Base-by-base conservation (phyloP, 1,140 invertebrate species). In the Meloidogyne exigua region DNA sequence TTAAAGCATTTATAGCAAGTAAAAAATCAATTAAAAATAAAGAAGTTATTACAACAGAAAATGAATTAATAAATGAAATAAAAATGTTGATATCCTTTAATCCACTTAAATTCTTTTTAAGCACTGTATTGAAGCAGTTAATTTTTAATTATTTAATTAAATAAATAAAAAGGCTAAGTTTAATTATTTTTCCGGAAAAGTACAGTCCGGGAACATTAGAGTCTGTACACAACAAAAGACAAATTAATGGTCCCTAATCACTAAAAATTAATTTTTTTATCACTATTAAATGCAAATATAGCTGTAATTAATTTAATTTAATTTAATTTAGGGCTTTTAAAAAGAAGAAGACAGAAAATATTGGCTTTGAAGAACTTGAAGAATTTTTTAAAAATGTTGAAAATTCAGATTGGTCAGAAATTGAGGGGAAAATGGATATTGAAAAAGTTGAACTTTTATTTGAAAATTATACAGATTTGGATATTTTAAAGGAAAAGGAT, bases 381-480 rank as follows among this genome's bases (percentile, higher is more conserved):
- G 49, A 57, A n/a, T 57, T 57, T 57, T 57, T 57, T 12, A 57
- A 57, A 57, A 57, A 57, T n/a, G 49, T 57, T n/a, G 49, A 57
- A 57, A 0, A 9, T n/a, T n/a, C 4, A 57, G 9, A 57, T 57
- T n/a, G 49, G n/a, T 4, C 18, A 57, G 49, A 57, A 57, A 57
- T 57, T n/a, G 49, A 57, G 49, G 9, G 13, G n/a, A 10, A 9
- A n/a, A 57, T 57, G 49, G 7, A 57, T n/a, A 57, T 57, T n/a
- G n/a, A n/a, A 5, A n/a, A 57, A 57, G 7, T 57, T 1, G 49
- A 57, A n/a, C 7, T 57, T 9, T 57, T 57, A 57, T 57, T n/a
- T 57, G 18, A 57, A n/a, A n/a, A n/a, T n/a, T 57, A 57, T 57
- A 57, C 49, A 57, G 49, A 57, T n/a, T 57, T n/a, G 7, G 9